phyloP scores from a whole-genome alignment of 2,888 invertebrate species.

The Dicyrtoma fusca region DNA sequence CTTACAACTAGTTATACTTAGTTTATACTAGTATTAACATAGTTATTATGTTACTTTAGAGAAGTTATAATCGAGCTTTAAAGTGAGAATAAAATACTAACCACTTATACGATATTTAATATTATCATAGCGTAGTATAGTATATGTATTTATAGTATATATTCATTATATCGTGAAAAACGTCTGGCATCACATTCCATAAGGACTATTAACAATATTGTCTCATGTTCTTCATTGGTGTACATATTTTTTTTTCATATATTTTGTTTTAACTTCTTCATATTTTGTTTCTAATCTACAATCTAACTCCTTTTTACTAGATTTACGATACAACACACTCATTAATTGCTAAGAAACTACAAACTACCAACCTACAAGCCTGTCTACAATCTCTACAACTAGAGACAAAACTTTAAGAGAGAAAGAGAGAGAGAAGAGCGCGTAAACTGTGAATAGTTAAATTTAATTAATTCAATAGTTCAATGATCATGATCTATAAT shows the following conservation, averaged over 20 bases:
- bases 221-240: conserved; percentile 57
- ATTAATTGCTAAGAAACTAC: too few relatives aligned
- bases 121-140: too few relatives aligned
- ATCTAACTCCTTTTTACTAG: not conserved
- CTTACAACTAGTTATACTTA: not conserved
- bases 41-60: conserved; percentile 6
- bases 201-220: conserved; percentile 57
- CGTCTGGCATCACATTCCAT: conserved; percentile 57
- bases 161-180: conserved; percentile 45
- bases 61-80: conserved; percentile 2
- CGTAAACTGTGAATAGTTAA: too few relatives aligned
- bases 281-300: too few relatives aligned
- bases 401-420: too few relatives aligned
- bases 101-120: conserved; percentile 3
- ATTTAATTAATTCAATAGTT: too few relatives aligned
- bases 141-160: too few relatives aligned
- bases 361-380: too few relatives aligned
- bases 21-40: not conserved
- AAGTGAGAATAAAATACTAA: conserved; percentile 23
- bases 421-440: too few relatives aligned
- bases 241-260: conserved; percentile 15
- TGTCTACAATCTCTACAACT: too few relatives aligned
- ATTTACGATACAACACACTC: too few relatives aligned
- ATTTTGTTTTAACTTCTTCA: not conserved
- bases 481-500: too few relatives aligned